Conservation (phyloP, 1,140 invertebrate species). For the Lineus longissimus region DNA sequence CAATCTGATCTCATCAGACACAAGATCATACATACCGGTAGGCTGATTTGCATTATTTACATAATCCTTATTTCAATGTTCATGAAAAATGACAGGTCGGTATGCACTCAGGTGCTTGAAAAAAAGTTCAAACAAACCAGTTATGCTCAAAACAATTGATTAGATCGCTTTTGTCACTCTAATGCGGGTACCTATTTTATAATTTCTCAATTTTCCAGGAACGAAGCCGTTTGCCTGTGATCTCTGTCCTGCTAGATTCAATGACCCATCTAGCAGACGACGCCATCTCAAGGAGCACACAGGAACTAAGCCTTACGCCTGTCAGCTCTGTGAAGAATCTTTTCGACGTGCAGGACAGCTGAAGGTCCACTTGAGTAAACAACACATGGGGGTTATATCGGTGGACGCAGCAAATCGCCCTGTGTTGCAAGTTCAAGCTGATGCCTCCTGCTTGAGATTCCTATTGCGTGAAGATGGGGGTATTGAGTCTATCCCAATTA, state of each 20-base stretch:
- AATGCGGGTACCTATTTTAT: too few species aligned
- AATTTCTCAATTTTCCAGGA: too few species aligned
- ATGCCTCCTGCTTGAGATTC: background rate
- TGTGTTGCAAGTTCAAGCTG: too few species aligned
- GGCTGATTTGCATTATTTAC: too few species aligned
- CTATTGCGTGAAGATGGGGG: background rate
- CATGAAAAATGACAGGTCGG: too few species aligned
- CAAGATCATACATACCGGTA: slow-evolving; percentile 51
- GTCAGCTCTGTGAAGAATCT: slow-evolving; percentile 36
- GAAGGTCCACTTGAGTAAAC: slow-evolving; percentile 27
- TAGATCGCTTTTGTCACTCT: too few species aligned
- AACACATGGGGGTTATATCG: slow-evolving; percentile 17
- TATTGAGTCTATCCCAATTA: background rate
- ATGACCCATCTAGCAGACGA: slow-evolving; percentile 34
- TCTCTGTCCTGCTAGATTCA: slow-evolving; percentile 68
- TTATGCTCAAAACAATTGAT: too few species aligned
- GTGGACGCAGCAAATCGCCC: background rate
- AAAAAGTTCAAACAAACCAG: too few species aligned
- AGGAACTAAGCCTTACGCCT: slow-evolving; percentile 47
- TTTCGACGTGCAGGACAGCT: slow-evolving; percentile 38
- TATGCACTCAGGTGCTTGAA: too few species aligned
- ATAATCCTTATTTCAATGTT: too few species aligned
- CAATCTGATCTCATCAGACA: slow-evolving; percentile 48
- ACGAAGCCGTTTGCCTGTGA: slow-evolving; percentile 92
- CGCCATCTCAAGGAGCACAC: slow-evolving; percentile 55